These are phyloP conservation scores for Oscheius sp. DNA, from an alignment of 2,888 invertebrate species.

Conservation along the genomic window DNA sequence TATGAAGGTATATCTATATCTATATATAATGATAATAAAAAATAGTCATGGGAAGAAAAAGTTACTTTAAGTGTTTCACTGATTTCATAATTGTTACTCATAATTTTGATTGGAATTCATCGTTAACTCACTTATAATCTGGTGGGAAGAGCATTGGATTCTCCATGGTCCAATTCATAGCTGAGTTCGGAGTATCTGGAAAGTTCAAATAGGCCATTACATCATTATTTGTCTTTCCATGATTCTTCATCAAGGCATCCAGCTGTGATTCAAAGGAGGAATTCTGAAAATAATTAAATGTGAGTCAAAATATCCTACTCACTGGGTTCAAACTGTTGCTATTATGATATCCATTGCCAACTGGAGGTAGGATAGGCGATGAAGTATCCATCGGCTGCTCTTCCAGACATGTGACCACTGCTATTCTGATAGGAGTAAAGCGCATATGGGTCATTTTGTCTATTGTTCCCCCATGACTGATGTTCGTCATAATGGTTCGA, in stretches of 20 bases:
- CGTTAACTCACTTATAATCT: constrained; percentile 6
- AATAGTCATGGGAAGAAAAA: not conserved
- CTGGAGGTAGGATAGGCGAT: not conserved
- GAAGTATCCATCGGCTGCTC: constrained; percentile 11
- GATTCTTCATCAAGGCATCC: constrained; percentile 44
- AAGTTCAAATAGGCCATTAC: constrained; percentile 27
- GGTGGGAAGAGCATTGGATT: not conserved
- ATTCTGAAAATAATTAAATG: not conserved
- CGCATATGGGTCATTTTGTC: constrained; percentile 40
- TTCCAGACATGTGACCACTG: constrained; percentile 55
- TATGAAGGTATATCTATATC: not conserved
- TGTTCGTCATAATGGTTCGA: constrained; percentile 35
- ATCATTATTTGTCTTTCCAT: constrained; percentile 45
- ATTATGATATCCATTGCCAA: not conserved
- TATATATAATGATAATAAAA: no score
- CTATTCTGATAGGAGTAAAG: constrained; percentile 67
- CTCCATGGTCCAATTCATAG: constrained; percentile 3
- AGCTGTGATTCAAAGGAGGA: constrained; percentile 39
- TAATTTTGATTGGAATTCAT: not conserved
- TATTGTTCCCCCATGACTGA: constrained; percentile 47
- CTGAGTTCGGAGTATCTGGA: constrained; percentile 1
- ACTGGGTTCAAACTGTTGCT: not conserved
- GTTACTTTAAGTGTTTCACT: no score
- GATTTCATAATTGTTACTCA: no score
- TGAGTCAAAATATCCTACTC: not conserved